Base-by-base conservation (phyloP, 2,113 vertebrate genomes). In the Blennius ocellaris region DNA sequence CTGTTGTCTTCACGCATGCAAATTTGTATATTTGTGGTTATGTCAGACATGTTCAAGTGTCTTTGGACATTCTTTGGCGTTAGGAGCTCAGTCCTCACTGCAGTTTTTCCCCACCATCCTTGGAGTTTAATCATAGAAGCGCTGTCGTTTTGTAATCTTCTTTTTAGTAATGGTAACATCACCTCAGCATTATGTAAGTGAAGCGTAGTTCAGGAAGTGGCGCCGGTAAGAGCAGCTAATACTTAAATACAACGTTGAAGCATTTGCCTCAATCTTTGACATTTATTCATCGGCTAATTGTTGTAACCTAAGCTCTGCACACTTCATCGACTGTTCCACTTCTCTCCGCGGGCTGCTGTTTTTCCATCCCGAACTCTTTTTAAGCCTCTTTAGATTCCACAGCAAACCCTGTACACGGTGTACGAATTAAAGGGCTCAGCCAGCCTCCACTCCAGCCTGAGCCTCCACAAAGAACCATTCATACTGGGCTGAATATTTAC, bases 391-490 rank as follows among this genome's bases (percentile, higher is more conserved):
- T 44, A 43, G 37, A 85, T 77, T 76, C 69, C 64, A 69, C 17
- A 80, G 16, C 54, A 63, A 82, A 78, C 61, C 68, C 55, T 80
- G 17, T 48, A 73, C 54, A 73, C 71, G 87, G 74, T 73, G 80
- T 84, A 66, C 8, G 17, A 68, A 56, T 87, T 81, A 87, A 38
- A 74, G 41, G 61, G 14, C 57, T 89, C 53, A 87, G 69, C 83
- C 78, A 65, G 16, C 60, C 43, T 72, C 58, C 10, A 30, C 41
- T 48, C 17, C 44, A 50, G 62, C 48, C 47, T 49, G 12, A 60
- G 36, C 62, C 60, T 36, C 67, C 45, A 89, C 86, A 90, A 92
- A 86, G 84, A 78, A 4, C 81, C 68, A 73, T 85, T 92, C 76
- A 89, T 82, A 54, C 57, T 0, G 7, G 11, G 15, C 21, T 56